Evolutionary conservation across 2,888 invertebrate species (phyloP), one percentile per base, ranked within the genome.

Genomic region (Tachystola acroxantha): DNA sequence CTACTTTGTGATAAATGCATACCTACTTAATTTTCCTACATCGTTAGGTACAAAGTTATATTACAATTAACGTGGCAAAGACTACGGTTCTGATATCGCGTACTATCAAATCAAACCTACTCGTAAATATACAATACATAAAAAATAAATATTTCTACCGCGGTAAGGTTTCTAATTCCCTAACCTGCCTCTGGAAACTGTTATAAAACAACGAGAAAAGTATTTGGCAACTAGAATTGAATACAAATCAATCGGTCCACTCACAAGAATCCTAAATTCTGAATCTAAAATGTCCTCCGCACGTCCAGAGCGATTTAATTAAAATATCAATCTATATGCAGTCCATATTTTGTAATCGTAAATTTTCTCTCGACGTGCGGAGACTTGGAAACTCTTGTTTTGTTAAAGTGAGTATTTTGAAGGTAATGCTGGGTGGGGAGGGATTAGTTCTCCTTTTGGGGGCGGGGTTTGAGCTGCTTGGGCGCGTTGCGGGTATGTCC

Each of bases 391-490:
- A 16, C 16, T 3, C 58, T 55, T 56, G 48, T 53, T 63, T 60
- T 61, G 57, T 63, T 63, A 55, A 69, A 65, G 71, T 85, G 82
- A 84, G 84, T 84, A 84, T 84, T 84, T 26, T 34, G 65, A 62
- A 65, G 71, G 72, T 72, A 64, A 66, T 53, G 63, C 68, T 64
- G 66, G 62, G 64, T 24, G n/a, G 59, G 49, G 57, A 52, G 41
- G 46, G 47, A 66, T 78, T 85, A 84, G 71, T 78, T 76, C 56
- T 85, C 82, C 82, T 89, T 89, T 74, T 72, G 81, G 69, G 90
- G 90, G 63, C 88, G 86, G 64, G 89, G 88, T 69, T 85, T 86
- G 69, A 81, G 75, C 56, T 85, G 71, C 77, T 89, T 89, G 71
- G 79, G 74, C 57, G 65, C 64, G 50, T 53, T 42, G 63, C 73